Base-by-base conservation (phyloP, 2,797 vertebrate species). In the Cuniculus paca region DNA sequence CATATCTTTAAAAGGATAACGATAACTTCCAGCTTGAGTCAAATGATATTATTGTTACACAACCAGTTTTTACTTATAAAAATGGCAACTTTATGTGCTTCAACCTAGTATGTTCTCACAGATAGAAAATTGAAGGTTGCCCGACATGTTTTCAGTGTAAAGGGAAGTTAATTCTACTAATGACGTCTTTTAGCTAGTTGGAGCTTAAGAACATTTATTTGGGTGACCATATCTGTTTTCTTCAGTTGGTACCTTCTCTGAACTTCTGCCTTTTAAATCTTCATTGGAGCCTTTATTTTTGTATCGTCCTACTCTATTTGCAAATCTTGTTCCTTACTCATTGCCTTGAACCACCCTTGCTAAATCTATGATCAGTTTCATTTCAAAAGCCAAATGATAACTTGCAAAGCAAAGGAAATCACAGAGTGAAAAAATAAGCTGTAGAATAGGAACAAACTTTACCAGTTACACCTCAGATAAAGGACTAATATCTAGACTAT, bases 21-120 rank as follows among this genome's bases (percentile, higher is more conserved):
- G 72, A 39, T 79, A 48, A 56, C 34, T 90, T 97, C 75, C 36
- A 88, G 26, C 89, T 84, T 60, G 48, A 93, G 58, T 31, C 91
- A 91, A 86, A 92, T 80, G 70, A 58, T 52, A 88, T 52, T 88
- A 80, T 77, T 61, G 42, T 54, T 72, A 17, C 2, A 60, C 34
- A 52, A 34, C 42, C 56, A 63, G 61, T 89, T 92, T 75, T 70
- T 6, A 85, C 61, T 45, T 88, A 63, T 28, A 54, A 93, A 94
- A 86, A 82, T 87, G 77, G 42, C 56, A 56, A 28, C n/a, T 85
- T 19, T 56, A 52, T 92, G 60, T 78, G 42, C 14, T 68, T 82
- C 45, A 81, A 56, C 36, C 56, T 50, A 13, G 39, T 22, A 26
- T 45, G 28, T 65, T 54, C 42, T 39, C 36, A 34, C 28, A 75